A percentile compares a stretch with the other conserved stretches of the same genome.
These are phyloP conservation scores for Gordius sp. DNA, from an alignment of 2,888 invertebrate genomes.

Conservation along the genomic window DNA sequence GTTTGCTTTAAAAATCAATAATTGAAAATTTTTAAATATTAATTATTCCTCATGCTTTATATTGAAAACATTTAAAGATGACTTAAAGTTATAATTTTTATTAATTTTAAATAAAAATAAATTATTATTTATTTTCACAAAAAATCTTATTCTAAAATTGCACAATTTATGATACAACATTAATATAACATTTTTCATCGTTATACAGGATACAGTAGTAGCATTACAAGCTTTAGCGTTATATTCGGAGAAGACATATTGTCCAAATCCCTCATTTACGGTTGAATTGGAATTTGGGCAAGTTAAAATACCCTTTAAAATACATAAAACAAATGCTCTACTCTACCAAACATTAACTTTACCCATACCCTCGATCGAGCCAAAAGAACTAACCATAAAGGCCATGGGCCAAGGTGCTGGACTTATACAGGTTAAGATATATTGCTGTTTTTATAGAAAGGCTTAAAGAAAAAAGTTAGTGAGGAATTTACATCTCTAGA, in stretches of 20 bases:
- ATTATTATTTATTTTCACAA: too few relatives aligned
- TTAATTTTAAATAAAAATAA: too few relatives aligned
- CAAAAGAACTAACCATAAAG: neutral
- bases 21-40: too few relatives aligned
- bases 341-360: neutral
- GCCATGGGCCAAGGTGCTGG: neutral
- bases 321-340: neutral
- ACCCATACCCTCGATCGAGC: neutral
- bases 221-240: conserved; percentile 5
- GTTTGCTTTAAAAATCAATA: too few relatives aligned
- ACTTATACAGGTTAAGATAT: neutral
- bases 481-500: too few relatives aligned
- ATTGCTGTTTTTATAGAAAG: too few relatives aligned
- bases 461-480: too few relatives aligned
- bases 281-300: neutral
- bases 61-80: too few relatives aligned
- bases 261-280: neutral
- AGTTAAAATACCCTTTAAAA: neutral
- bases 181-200: neutral
- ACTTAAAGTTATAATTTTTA: too few relatives aligned
- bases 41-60: too few relatives aligned
- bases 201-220: conserved; percentile 2
- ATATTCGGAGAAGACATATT: neutral
- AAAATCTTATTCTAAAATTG: too few relatives aligned
- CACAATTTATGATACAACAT: too few relatives aligned